Conservation (phyloP, 2,113 vertebrate species). For the Camarhynchus parvulus region DNA sequence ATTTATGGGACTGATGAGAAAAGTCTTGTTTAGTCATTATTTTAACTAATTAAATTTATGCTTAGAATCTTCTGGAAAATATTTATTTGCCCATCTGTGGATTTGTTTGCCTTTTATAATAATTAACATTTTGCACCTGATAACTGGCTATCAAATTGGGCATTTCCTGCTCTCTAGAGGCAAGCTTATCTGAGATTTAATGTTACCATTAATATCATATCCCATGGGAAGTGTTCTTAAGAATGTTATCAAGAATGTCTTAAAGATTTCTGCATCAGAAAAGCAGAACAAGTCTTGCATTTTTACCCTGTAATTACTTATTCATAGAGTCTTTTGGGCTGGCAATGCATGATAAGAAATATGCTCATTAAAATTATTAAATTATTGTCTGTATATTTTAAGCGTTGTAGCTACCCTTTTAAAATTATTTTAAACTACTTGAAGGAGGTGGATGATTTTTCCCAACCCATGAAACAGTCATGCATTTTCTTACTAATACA, state of each 20-base stretch:
- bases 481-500: background rate
- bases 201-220: background rate
- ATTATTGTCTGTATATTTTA: background rate
- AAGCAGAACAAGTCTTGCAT: background rate
- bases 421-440: background rate
- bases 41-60: background rate
- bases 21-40: background rate
- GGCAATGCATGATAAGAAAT: background rate
- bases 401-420: background rate
- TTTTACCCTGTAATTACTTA: background rate
- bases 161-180: background rate
- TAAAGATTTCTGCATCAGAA: background rate
- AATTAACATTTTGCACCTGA: background rate
- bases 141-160: background rate
- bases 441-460: background rate
- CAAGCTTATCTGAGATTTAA: background rate
- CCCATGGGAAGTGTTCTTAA: background rate
- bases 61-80: background rate
- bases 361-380: background rate
- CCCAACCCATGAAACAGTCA: background rate
- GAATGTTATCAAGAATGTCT: background rate
- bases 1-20: background rate
- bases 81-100: background rate
- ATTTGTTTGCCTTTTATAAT: background rate
- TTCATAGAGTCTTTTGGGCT: background rate